Evolutionary conservation across 2,797 vertebrate species (phyloP).

Genomic region (Oophaga sylvatica): DNA sequence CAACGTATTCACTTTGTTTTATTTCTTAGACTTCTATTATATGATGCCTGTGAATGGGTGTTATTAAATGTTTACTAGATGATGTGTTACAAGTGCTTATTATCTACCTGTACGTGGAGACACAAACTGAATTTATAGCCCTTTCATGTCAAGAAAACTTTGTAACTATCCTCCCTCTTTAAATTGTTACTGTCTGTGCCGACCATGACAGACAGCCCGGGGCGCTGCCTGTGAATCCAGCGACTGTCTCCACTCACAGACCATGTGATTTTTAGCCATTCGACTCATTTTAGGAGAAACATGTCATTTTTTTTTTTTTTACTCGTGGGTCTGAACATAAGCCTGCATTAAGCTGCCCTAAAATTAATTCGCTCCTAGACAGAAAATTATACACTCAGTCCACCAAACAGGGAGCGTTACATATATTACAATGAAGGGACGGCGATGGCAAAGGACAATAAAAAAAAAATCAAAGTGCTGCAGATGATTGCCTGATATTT

Average conservation of each 20-base stretch:
- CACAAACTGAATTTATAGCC: conserved; percentile 30
- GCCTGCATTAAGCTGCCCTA: conserved; percentile 46
- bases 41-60: neutral
- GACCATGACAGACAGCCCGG: conserved; percentile 40
- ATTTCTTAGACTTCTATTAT: neutral
- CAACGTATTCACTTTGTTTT: neutral
- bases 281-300: conserved; percentile 50
- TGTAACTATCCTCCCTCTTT: conserved; percentile 33
- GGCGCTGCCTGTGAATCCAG: conserved; percentile 53
- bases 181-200: conserved; percentile 50
- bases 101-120: conserved; percentile 12
- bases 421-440: conserved; percentile 51
- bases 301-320: conserved; percentile 46
- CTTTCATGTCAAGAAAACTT: conserved; percentile 37
- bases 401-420: conserved; percentile 26
- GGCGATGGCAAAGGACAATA: conserved; percentile 40
- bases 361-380: conserved; percentile 56
- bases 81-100: conserved; percentile 2
- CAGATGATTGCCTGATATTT: conserved; percentile 22
- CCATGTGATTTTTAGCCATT: conserved; percentile 44
- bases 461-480: conserved; percentile 34
- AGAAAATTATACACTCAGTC: conserved; percentile 54
- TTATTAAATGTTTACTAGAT: conserved; percentile 7
- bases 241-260: conserved; percentile 40
- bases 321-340: conserved; percentile 36